Conservation (phyloP, 92 coral and sea anemone genomes). For the Umimayanthus chanpuru region DNA sequence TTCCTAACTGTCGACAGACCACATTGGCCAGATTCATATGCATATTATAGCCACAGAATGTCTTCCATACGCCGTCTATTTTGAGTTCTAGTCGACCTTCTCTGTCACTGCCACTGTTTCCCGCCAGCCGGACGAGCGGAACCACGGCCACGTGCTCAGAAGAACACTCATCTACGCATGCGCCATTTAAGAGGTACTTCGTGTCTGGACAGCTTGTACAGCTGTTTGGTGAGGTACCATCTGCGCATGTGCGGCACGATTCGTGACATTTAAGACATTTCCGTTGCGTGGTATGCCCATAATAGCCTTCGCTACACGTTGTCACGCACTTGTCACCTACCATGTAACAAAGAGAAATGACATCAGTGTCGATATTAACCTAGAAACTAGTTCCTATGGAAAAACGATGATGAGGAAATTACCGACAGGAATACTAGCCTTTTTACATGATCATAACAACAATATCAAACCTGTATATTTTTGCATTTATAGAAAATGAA, state of each 20-base stretch:
- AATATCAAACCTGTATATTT: too few relatives aligned
- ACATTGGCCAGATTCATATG: conserved; percentile 76
- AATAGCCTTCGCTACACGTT: conserved; percentile 81
- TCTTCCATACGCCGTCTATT: conserved; percentile 57
- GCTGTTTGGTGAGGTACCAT: conserved; percentile 48
- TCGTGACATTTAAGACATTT: conserved; percentile 68
- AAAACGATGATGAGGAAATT: too few relatives aligned
- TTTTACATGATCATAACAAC: too few relatives aligned
- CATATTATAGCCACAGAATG: conserved; percentile 73
- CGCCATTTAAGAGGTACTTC: conserved; percentile 52
- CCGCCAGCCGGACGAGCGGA: conserved; percentile 75
- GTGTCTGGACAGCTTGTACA: conserved; percentile 78
- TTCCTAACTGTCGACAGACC: conserved; percentile 73
- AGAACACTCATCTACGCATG: conserved; percentile 55
- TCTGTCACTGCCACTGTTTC: conserved; percentile 54
- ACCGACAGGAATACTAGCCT: too few relatives aligned
- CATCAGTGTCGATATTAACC: background rate
- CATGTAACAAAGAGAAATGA: background rate
- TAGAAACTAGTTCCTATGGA: too few relatives aligned
- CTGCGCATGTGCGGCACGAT: conserved; percentile 82
- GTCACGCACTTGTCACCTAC: conserved; percentile 65
- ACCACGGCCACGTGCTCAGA: conserved; percentile 49
- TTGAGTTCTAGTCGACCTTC: conserved; percentile 78
- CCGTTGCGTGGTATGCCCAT: conserved; percentile 64
- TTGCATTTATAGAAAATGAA: too few relatives aligned